Evolutionary conservation across 2,797 vertebrate genomes (phyloP), one percentile per base, ranked within the genome.

Genomic region (Bovichtus variegatus): DNA sequence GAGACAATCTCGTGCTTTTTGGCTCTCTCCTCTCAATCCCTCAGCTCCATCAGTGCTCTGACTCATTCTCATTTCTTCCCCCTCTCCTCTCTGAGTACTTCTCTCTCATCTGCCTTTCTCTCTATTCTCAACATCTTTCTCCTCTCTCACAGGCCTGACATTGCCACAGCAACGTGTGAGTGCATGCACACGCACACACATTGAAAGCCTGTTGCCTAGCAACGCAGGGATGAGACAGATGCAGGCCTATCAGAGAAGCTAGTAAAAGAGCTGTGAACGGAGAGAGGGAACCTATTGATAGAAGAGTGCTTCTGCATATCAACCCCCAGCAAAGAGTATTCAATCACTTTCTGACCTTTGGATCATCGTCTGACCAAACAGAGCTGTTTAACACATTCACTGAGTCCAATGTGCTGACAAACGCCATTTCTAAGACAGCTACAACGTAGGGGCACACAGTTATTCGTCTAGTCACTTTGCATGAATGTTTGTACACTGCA

Each of bases 171-270:
- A 90, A 92, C 76, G 82, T 87, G 87, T 81, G 77, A 87, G 79
- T 38, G 9, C 76, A 78, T 16, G 25, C 85, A 82, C 63, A 76
- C 70, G 23, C 18, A 53, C 54, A 71, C 73, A 87, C 77, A 89
- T 31, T 40, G 85, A 88, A 91, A 90, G 90, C 90, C 89, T 95
- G 95, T 96, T 96, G 92, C 95, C 89, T 95, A 94, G 95, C 93
- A 95, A 96, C 95, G 87, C 89, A 90, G 85, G 91, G 92, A 95
- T 93, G 90, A 94, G 92, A 93, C 91, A 94, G 92, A 94, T 94
- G 94, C 87, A 83, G 90, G 84, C 88, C 90, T 94, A 95, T 92
- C 87, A 84, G 87, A 92, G 84, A 79, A 93, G 82, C 83, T 82
- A 80, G 89, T 84, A 75, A 91, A 89, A 90, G 76, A 91, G 80